phyloP scores from a whole-genome alignment of 1,140 invertebrate species.

The Camponotus pennsylvanicus region DNA sequence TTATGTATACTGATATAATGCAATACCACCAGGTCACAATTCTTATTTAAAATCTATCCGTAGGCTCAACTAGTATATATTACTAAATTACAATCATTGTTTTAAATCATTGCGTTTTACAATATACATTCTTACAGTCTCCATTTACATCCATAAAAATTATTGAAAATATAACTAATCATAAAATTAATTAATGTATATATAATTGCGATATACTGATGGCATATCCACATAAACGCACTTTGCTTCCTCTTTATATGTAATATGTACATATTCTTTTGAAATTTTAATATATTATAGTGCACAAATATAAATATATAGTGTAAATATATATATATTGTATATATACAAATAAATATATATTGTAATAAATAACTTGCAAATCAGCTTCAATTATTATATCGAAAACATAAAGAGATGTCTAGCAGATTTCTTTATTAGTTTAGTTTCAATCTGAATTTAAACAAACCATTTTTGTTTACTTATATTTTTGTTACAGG shows the following conservation, averaged over 20 bases:
- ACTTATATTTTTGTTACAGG: neutral
- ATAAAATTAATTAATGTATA: slow-evolving; percentile 43
- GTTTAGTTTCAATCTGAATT: neutral
- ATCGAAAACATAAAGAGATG: neutral
- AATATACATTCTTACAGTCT: neutral
- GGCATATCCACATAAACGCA: slow-evolving; percentile 5
- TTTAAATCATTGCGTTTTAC: slow-evolving; percentile 37
- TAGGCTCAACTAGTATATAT: slow-evolving; percentile 58
- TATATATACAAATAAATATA: too few species aligned
- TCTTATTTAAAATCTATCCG: slow-evolving; percentile 57
- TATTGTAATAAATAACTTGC: neutral
- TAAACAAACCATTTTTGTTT: slow-evolving; percentile 7
- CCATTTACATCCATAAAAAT: slow-evolving; percentile 1
- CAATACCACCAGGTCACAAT: slow-evolving; percentile 32
- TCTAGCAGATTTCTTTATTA: neutral
- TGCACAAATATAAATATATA: neutral
- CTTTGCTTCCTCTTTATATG: slow-evolving; percentile 28
- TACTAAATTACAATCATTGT: slow-evolving; percentile 41
- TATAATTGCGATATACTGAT: slow-evolving; percentile 61
- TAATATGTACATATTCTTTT: slow-evolving; percentile 17
- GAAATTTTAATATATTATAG: neutral
- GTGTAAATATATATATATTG: too few species aligned
- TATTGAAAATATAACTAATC: slow-evolving; percentile 1
- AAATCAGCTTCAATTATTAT: neutral
- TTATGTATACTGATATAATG: slow-evolving; percentile 55